Conservation (phyloP, 2,113 vertebrate genomes). For the Copsychus sechellarum region DNA sequence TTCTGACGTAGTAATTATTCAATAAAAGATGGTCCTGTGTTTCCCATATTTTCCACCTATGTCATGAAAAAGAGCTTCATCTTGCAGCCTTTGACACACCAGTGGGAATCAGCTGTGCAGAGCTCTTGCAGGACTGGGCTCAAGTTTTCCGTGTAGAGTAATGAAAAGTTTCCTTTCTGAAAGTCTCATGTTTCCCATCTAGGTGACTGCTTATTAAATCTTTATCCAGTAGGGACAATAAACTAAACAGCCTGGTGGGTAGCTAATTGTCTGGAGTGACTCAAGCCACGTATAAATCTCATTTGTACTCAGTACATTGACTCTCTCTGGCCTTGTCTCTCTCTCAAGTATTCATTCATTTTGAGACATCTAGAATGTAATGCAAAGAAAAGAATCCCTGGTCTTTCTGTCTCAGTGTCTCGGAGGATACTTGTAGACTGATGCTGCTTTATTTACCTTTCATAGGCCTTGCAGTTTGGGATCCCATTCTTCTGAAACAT, state of each 20-base stretch:
- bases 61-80: neutral
- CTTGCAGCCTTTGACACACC: neutral
- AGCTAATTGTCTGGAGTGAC: conserved; percentile 54
- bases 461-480: neutral
- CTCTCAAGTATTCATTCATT: conserved; percentile 1
- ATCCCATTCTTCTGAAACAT: neutral
- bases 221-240: conserved; percentile 28
- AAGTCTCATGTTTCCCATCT: conserved; percentile 37
- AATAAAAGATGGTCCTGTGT: neutral
- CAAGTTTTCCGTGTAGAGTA: neutral
- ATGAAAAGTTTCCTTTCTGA: conserved; percentile 42
- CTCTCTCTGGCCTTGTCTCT: conserved; percentile 1
- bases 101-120: neutral
- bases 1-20: neutral
- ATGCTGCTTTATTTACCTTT: neutral
- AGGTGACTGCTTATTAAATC: conserved; percentile 64
- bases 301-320: conserved; percentile 7
- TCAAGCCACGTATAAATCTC: conserved; percentile 55
- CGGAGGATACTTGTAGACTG: neutral
- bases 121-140: neutral
- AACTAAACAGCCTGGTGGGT: conserved; percentile 52
- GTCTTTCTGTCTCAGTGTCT: neutral
- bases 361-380: neutral
- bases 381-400: neutral
- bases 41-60: neutral